A percentile compares a stretch with the other conserved stretches of the same genome.
These are phyloP conservation scores for Julus scanicus DNA, from an alignment of 2,888 invertebrate genomes.

Conservation along the genomic window DNA sequence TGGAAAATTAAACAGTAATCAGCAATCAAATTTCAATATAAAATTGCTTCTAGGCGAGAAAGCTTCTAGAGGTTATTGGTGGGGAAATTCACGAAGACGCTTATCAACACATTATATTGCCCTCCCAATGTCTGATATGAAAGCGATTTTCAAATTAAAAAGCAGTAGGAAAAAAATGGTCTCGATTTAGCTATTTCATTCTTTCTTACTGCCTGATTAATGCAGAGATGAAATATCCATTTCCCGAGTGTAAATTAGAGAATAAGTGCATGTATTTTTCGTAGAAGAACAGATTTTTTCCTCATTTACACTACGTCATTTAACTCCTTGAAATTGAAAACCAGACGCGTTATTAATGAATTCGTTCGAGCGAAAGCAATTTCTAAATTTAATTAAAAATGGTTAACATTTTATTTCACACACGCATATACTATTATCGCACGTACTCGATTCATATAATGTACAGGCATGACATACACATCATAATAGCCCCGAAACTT, in stretches of 20 bases:
- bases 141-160: constrained; percentile 21
- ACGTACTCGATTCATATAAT: too few species aligned
- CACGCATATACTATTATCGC: too few species aligned
- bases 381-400: too few species aligned
- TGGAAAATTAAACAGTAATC: constrained; percentile 42
- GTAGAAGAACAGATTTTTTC: too few species aligned
- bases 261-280: background rate
- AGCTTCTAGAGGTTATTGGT: background rate
- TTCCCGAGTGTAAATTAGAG: background rate
- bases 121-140: constrained; percentile 9
- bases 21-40: constrained; percentile 42
- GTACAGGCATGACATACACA: background rate
- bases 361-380: too few species aligned
- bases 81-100: constrained; percentile 1
- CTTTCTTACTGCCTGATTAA: background rate
- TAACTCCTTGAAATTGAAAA: too few species aligned
- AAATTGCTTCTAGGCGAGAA: constrained; percentile 16
- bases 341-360: too few species aligned
- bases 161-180: background rate
- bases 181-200: background rate
- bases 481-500: background rate
- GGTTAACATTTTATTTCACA: too few species aligned
- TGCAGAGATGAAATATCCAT: background rate
- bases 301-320: too few species aligned
- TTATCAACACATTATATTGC: background rate